Base-by-base conservation (phyloP, 2,888 invertebrate species). In the Thera britannica region DNA sequence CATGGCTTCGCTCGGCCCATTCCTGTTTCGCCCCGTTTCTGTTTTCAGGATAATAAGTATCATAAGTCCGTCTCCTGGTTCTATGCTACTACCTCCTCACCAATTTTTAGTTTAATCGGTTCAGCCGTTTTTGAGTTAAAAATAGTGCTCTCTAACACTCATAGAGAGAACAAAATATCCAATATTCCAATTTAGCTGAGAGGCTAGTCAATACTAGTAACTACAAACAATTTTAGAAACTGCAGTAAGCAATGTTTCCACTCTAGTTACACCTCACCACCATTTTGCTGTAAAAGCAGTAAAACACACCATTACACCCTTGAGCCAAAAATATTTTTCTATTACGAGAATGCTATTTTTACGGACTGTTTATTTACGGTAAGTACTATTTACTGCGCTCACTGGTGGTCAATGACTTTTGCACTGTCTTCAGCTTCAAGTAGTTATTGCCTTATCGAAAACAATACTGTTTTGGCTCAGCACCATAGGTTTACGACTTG, bases 341-440 rank as follows among this genome's bases (percentile, higher is more conserved):
- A 78, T 75, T 68, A 72, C 68, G 67, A 65, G 66, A 62, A 44
- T 65, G 71, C 72, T 70, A 74, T 80, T 79, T 74, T 76, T 73
- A 79, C 70, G 73, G 70, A 72, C 73, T 75, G 75, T 77, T 77
- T 75, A 75, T 76, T 56, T 54, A 44, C 7, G 41, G 8, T 23
- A 55, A 35, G 41, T 23, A 12, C 11, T 12, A 36, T 36, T 34
- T 60, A 56, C 59, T 38, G 48, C 49, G 69, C 73, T 49, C 55
- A 62, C 7, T 4, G 3, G 74, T 83, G 86, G 86, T 86, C 87
- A 88, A 82, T 82, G 87, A 87, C 87, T 77, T 76, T 62, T 75
- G 66, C 67, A 62, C 75, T 63, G 78, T 81, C 83, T 82, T 80
- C 49, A 64, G 64, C 60, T 68, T 57, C 69, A 65, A 58, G 72